Base-by-base conservation (phyloP, 2,797 vertebrate species). In the Spinibarbus caldwelli region DNA sequence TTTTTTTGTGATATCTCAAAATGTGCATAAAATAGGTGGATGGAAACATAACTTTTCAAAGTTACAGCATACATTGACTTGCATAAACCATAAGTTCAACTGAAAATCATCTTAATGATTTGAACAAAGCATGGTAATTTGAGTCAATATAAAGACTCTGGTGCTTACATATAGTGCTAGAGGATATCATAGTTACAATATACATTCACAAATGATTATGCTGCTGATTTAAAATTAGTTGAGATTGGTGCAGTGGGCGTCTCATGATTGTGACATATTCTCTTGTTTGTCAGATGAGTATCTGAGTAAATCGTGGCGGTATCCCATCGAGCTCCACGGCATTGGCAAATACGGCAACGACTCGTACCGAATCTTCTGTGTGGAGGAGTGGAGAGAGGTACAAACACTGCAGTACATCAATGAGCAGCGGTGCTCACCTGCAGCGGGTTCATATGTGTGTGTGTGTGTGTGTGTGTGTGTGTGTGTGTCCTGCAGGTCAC, bases 291-390 rank as follows among this genome's bases (percentile, higher is more conserved):
- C 92, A 99, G 98, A 97, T 86, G 97, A 99, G 81, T 99, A 96
- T 92, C 93, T 99, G 34, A 95, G 89, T 49, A 99, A 98, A 92
- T 93, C 91, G 1, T 99, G 98, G 98, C 95, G 91, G 3, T 99
- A 99, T 89, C 98, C 98, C 0, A 96, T 98, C 0, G 97, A 99
- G 91, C 94, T 99, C 84, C 96, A 99, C 0, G 98, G 98, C 1
- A 99, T 99, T 5, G 98, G 98, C 21, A 99, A 99, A 91, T 99
- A 99, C 0, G 98, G 97, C 52, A 99, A 99, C 0, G 98, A 99
- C 92, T 99, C 98, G 3, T 99, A 97, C 89, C 93, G 97, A 21
- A 99, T 99, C 92, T 99, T 99, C 94, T 99, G 97, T 23, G 90
- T 98, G 78, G 96, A 93, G 10, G 98, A 99, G 23, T 99, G 98